These are phyloP conservation scores for Gerris lacustris DNA, from an alignment of 2,888 invertebrate genomes.

Conservation along the genomic window DNA sequence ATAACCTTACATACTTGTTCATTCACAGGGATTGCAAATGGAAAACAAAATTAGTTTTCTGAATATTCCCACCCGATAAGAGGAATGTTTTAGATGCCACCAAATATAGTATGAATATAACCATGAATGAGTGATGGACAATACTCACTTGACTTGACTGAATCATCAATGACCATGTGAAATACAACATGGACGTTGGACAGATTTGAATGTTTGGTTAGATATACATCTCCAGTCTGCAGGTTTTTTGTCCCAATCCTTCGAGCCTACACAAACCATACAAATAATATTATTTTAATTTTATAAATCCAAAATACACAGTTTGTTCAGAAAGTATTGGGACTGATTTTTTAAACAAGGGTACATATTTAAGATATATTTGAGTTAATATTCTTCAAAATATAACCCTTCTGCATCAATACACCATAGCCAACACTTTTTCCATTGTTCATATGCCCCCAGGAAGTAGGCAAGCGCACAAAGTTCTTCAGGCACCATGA, in stretches of 20 bases:
- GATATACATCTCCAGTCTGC: conserved; percentile 72
- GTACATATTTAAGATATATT: too few relatives aligned
- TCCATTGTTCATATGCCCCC: too few relatives aligned
- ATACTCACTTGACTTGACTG: conserved; percentile 42
- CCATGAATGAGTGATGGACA: not conserved
- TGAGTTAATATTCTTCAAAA: too few relatives aligned
- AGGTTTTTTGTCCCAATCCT: conserved; percentile 47
- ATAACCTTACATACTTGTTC: too few relatives aligned
- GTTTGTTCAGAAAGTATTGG: not conserved
- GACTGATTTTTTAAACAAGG: not conserved
- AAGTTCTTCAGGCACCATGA: too few relatives aligned
- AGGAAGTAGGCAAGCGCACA: too few relatives aligned
- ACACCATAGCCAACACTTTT: too few relatives aligned
- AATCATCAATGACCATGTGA: conserved; percentile 85
- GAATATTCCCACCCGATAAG: too few relatives aligned
- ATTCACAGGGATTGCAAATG: too few relatives aligned
- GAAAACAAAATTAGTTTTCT: too few relatives aligned
- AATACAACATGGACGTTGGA: conserved; percentile 90
- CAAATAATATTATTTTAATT: not conserved
- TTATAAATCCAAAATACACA: not conserved
- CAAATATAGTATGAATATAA: not conserved
- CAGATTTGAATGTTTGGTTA: conserved; percentile 84
- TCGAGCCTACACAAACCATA: conserved; percentile 33
- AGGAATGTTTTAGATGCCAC: too few relatives aligned
- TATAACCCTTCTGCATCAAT: too few relatives aligned